Evolutionary conservation across 2,797 vertebrate genomes (phyloP), one percentile per base, ranked within the genome.

Genomic region (Pristis pectinata): DNA sequence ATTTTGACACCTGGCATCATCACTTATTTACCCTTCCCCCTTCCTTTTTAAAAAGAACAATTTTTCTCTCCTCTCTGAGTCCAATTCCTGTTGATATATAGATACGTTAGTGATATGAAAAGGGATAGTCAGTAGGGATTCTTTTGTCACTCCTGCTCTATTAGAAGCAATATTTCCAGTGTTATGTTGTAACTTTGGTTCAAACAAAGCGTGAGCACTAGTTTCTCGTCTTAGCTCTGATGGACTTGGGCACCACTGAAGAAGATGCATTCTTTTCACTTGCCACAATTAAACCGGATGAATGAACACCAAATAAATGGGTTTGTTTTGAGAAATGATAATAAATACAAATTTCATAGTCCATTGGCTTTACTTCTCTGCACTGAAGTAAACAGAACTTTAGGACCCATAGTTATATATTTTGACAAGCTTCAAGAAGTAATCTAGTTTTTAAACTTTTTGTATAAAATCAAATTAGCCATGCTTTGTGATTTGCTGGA

Each of bases 1-100:
- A 96, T 96, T 96, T 97, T 96, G 96, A 97, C 97, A 98, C 97
- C 97, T 97, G 96, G 97, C 96, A 95, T 95, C 96, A 95, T 97
- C 96, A 96, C 96, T 97, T 97, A 96, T 96, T 96, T 96, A 96
- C 95, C 95, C 96, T 96, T 96, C 96, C 96, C 96, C 96, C 87
- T 95, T 95, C 94, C 95, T 72, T 94, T 92, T 92, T 76, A 89
- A 72, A 94, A 94, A 94, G 72, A 76, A 74, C 92, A 85, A 67
- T 94, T 79, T 94, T 64, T 94, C 94, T 94, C 94, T 80, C 67
- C 92, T 76, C 44, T 94, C 94, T 22, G 56, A 79, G 77, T 79
- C 80, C 59, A 70, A 94, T 79, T 80, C 56, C 80, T 67, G 72
- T 94, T 94, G 74, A 94, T 94, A 94, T 80, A 79, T 94, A 94